Evolutionary conservation across 2,888 invertebrate genomes (phyloP).

Genomic region (Leptopilina myrica): DNA sequence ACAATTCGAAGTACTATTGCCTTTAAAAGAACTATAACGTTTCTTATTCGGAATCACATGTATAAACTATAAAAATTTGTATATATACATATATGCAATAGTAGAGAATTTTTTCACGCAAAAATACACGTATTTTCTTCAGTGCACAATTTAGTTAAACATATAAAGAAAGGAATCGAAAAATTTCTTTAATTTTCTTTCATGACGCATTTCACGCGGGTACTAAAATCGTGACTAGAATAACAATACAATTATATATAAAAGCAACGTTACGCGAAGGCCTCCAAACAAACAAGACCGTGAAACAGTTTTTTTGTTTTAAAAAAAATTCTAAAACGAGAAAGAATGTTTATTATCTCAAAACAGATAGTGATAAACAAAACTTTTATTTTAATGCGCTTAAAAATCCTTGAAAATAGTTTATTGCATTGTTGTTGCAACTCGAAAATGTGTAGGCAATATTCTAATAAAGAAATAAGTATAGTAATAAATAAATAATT

Average conservation of each 20-base stretch:
- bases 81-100: background rate
- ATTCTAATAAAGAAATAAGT: too few relatives aligned
- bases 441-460: too few relatives aligned
- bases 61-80: background rate
- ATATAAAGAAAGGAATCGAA: constrained; percentile 25
- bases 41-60: background rate
- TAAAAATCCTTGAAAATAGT: too few relatives aligned
- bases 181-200: constrained; percentile 37
- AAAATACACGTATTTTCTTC: background rate
- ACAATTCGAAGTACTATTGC: background rate
- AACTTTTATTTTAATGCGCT: too few relatives aligned
- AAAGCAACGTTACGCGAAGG: constrained; percentile 11
- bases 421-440: too few relatives aligned
- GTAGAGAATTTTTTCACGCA: background rate
- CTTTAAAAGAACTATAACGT: background rate
- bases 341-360: background rate
- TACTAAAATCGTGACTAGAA: constrained; percentile 35
- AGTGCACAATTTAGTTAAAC: background rate
- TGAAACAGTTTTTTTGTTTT: constrained; percentile 1
- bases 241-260: background rate
- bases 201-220: constrained; percentile 40
- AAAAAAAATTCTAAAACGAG: background rate
- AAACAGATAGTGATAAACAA: too few relatives aligned
- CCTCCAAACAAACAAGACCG: constrained; percentile 4
- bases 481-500: too few relatives aligned